A percentile compares a stretch with the other conserved stretches of the same genome.
phyloP scores from a whole-genome alignment of 2,113 vertebrate species.

The Seriola quinqueradiata region DNA sequence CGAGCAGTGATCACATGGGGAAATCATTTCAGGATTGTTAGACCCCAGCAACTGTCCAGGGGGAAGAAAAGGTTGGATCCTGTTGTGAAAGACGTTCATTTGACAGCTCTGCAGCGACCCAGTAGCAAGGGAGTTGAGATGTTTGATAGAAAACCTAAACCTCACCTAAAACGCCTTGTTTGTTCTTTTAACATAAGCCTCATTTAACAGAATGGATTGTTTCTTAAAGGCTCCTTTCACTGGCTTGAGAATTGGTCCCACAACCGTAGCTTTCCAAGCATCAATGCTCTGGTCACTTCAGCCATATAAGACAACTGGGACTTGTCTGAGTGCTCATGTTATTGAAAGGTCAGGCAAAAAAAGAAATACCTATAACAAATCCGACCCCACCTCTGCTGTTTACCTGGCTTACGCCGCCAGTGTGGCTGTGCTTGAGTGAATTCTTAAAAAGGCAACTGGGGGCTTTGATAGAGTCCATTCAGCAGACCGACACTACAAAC shows the following conservation, averaged over 20 bases:
- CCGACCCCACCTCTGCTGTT: constrained; percentile 35
- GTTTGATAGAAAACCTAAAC: constrained; percentile 26
- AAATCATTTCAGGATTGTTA: constrained; percentile 43
- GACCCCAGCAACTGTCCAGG: constrained; percentile 12
- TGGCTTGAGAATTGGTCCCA: constrained; percentile 48
- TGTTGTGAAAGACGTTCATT: constrained; percentile 24
- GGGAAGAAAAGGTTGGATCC: constrained; percentile 9
- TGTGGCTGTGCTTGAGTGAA: constrained; percentile 58
- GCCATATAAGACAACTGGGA: constrained; percentile 65
- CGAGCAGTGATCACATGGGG: constrained; percentile 39
- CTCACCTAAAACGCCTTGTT: constrained; percentile 27
- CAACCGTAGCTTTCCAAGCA: constrained; percentile 55
- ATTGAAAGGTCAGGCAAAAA: constrained; percentile 62
- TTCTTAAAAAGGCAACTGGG: constrained; percentile 52
- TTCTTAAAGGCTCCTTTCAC: constrained; percentile 46
- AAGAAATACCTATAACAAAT: constrained; percentile 66
- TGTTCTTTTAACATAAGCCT: constrained; percentile 40
- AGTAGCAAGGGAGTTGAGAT: constrained; percentile 24
- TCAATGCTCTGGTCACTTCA: constrained; percentile 58
- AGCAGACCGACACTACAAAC: constrained; percentile 44
- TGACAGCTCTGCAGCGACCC: constrained; percentile 12
- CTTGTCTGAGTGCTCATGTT: constrained; percentile 58
- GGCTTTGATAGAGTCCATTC: constrained; percentile 63
- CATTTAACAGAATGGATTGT: constrained; percentile 44
- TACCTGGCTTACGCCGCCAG: constrained; percentile 44